Percentiles rank a stretch among this genome's conserved stretches.
Conservation (phyloP, 2,113 vertebrate genomes). For the Lophotis ruficrista region DNA sequence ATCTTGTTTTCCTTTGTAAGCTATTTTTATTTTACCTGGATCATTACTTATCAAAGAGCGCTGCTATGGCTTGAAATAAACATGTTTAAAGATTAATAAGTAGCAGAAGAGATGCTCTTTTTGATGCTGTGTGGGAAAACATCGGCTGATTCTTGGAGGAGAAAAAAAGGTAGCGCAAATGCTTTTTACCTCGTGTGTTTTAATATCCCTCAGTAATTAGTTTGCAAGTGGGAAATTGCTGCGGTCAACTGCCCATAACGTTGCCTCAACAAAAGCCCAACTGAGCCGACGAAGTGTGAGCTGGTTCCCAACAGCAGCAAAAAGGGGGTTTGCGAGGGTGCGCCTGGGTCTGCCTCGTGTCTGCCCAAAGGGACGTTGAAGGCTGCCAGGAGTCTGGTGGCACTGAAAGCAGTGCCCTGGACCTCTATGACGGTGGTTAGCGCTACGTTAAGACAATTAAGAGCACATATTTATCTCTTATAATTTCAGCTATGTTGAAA, state of each 20-base stretch:
- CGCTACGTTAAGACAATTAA: accelerated
- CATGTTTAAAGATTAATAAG: conserved; percentile 54
- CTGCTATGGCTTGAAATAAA: conserved; percentile 19
- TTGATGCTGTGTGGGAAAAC: conserved; percentile 14
- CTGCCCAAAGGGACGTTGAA: accelerated
- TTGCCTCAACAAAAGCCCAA: background rate
- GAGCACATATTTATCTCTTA: background rate
- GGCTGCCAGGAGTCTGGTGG: background rate
- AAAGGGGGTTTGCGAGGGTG: background rate
- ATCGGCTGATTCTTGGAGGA: background rate
- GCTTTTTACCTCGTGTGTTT: background rate
- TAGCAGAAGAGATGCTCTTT: background rate
- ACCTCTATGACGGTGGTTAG: accelerated
- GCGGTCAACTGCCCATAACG: accelerated
- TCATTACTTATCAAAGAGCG: conserved; percentile 17
- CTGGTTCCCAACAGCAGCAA: background rate
- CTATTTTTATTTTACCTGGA: conserved; percentile 56
- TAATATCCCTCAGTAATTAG: background rate
- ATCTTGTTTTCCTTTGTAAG: conserved; percentile 13
- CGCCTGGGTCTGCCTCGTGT: background rate
- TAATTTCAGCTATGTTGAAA: background rate
- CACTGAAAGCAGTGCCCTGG: background rate
- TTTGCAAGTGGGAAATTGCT: background rate
- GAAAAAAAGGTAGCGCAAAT: background rate
- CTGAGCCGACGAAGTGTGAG: accelerated